Base-by-base conservation (phyloP, 2,888 invertebrate genomes). In the Dascillus cervinus region DNA sequence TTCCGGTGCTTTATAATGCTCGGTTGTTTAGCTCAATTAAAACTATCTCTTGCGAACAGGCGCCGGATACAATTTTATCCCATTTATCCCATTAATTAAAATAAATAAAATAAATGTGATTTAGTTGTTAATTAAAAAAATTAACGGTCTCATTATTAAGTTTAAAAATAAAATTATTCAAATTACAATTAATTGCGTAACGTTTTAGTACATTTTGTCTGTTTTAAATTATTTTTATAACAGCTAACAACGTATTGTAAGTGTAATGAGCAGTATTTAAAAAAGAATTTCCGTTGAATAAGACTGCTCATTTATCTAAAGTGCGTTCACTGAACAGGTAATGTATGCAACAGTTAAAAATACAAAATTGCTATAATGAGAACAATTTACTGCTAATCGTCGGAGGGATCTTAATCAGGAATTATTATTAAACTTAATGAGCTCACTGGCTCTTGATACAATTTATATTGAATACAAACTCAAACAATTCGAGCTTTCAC, bases 351-450 rank as follows among this genome's bases (percentile, higher is more conserved):
- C 62, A 57, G 61, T 64, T 65, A 62, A 63, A 65, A 65, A 64
- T 64, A 65, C 65, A 65, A 65, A 65, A 65, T 65, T 65, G 65
- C 64, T 51, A 54, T 65, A 65, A 65, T 65, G 64, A 65, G 65
- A 65, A 65, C 65, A 65, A 64, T 65, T 65, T 65, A 65, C 62
- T 62, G 64, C 63, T 65, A 65, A 65, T 65, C 65, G 62, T 58
- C 57, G 49, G 55, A 47, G 53, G 62, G 64, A 65, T 65, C 65
- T 65, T 63, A 61, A 64, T 64, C 64, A 62, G 60, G 62, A 62
- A 62, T 60, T 58, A 60, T 57, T 56, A 57, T 58, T 54, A 55
- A 60, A 60, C 54, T 62, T 65, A 65, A 65, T 64, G 64, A 64
- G 62, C 55, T 56, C 50, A 47, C 47, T 49, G 29, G 34, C 46